Conservation (phyloP, 37 sponge, comb jelly and placozoan species). For the Cladorhizidae sp. region DNA sequence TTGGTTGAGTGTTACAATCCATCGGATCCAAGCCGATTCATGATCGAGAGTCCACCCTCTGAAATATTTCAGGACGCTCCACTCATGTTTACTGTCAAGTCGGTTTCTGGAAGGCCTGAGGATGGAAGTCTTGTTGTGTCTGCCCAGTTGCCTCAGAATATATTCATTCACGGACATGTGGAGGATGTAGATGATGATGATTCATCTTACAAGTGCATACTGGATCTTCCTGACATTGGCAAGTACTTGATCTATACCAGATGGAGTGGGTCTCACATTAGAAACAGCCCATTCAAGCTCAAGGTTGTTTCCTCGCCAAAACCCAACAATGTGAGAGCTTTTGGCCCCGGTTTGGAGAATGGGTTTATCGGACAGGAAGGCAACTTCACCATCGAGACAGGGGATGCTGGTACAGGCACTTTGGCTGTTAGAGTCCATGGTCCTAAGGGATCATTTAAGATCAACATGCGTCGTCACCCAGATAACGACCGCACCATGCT, state of each 20-base stretch:
- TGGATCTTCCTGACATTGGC: slow-evolving; percentile 40
- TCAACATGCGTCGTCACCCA: slow-evolving; percentile 80
- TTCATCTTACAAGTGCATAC: slow-evolving; percentile 1
- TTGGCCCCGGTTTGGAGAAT: slow-evolving; percentile 66
- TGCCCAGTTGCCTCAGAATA: no score
- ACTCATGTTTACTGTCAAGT: slow-evolving; percentile 42
- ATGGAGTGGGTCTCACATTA: slow-evolving; percentile 71
- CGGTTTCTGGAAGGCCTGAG: neutral
- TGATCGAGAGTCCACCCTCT: slow-evolving; percentile 13
- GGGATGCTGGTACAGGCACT: slow-evolving; percentile 75
- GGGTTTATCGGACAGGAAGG: slow-evolving; percentile 71
- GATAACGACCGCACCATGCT: slow-evolving; percentile 68
- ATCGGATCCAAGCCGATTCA: slow-evolving; percentile 40
- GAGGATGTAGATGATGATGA: slow-evolving; percentile 14
- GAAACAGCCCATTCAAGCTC: slow-evolving; percentile 78
- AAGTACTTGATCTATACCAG: no score
- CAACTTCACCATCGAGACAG: slow-evolving; percentile 74
- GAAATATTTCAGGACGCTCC: slow-evolving; percentile 33
- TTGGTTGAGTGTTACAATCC: slow-evolving; percentile 55
- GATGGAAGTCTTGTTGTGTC: no score
- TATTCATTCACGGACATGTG: no score
- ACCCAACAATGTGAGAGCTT: slow-evolving; percentile 54
- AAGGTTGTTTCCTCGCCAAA: slow-evolving; percentile 56
- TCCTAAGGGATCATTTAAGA: slow-evolving; percentile 82
- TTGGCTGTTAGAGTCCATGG: slow-evolving; percentile 78